phyloP scores from a whole-genome alignment of 2,888 invertebrate species.

The Caenorhabditis sp. region DNA sequence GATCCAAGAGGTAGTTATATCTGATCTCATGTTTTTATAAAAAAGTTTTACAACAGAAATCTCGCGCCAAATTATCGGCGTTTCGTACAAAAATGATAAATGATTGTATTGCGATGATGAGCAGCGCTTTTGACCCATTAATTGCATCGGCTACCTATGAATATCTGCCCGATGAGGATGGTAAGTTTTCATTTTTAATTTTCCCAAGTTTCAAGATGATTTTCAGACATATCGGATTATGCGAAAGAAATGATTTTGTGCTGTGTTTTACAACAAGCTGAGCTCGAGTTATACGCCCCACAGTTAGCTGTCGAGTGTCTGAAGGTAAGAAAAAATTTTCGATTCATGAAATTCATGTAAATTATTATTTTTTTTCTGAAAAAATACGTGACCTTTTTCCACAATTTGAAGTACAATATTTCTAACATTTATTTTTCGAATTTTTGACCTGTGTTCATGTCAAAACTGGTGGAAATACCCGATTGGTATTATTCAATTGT shows the following conservation, averaged over 20 bases:
- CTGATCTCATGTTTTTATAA: too few relatives aligned
- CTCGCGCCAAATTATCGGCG: conserved; percentile 55
- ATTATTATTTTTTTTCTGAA: too few relatives aligned
- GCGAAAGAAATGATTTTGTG: conserved; percentile 70
- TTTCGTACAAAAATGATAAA: conserved; percentile 57
- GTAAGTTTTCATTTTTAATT: conserved; percentile 9
- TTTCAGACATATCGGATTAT: conserved; percentile 66
- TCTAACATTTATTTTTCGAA: too few relatives aligned
- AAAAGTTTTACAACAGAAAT: too few relatives aligned
- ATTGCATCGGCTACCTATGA: conserved; percentile 57
- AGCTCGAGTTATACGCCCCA: conserved; percentile 64
- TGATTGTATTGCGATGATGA: conserved; percentile 61
- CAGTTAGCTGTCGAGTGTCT: conserved; percentile 56
- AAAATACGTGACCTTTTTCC: too few relatives aligned
- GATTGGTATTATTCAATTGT: too few relatives aligned
- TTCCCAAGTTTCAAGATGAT: neutral
- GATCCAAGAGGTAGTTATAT: conserved; percentile 58
- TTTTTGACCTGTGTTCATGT: too few relatives aligned
- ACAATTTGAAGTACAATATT: too few relatives aligned
- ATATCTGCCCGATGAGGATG: conserved; percentile 60
- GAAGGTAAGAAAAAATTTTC: conserved; percentile 44
- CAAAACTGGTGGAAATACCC: too few relatives aligned
- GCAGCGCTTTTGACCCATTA: conserved; percentile 50
- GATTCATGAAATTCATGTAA: too few relatives aligned
- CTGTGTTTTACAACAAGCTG: conserved; percentile 66